Base-by-base conservation (phyloP, 2,113 vertebrate genomes). In the Myiopsitta monachus region DNA sequence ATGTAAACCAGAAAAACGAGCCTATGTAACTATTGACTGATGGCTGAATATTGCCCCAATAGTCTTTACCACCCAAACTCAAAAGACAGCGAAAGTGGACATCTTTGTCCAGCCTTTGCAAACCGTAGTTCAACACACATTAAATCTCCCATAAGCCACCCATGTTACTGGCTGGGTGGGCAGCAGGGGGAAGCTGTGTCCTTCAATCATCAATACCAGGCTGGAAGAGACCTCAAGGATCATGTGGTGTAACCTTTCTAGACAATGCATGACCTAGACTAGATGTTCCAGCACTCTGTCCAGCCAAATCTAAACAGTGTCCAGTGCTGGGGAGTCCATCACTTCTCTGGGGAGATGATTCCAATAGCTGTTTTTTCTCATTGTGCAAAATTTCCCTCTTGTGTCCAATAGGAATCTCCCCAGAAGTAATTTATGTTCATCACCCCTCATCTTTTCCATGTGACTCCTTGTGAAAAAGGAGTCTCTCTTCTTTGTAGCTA, bases 151-250 rank as follows among this genome's bases (percentile, higher is more conserved):
- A n/a, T 0, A 46, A 33, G 47, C 47, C 47, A 7, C 12, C 2
- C 19, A 18, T 3, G 2, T 38, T 57, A 63, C 19, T 1, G 1
- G 2, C 28, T 66, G 11, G 2, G 30, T n/a, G 1, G 1, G 27
- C 12, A 30, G 24, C 5, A 1, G 7, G 9, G 23, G 7, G 57
- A 51, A 88, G 54, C 7, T 57, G 18, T 0, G 1, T 59, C 33
- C 8, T n/a, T 59, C 57, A 23, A 15, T n/a, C 57, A 36, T 59
- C 57, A 59, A n/a, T 5, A 59, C 13, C 57, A n/a, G 33, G 21
- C 19, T 59, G 33, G 21, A 59, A n/a, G 33, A 59, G 33, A 59
- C 33, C 33, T 59, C 33, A 14, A 59, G 33, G 33, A 36, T n/a
- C 33, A 59, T 23, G 21, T 9, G 21, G 33, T 59, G 13, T 13